These are phyloP conservation scores for Argyra leucocephala DNA, from an alignment of 2,888 invertebrate species.

Conservation along the genomic window DNA sequence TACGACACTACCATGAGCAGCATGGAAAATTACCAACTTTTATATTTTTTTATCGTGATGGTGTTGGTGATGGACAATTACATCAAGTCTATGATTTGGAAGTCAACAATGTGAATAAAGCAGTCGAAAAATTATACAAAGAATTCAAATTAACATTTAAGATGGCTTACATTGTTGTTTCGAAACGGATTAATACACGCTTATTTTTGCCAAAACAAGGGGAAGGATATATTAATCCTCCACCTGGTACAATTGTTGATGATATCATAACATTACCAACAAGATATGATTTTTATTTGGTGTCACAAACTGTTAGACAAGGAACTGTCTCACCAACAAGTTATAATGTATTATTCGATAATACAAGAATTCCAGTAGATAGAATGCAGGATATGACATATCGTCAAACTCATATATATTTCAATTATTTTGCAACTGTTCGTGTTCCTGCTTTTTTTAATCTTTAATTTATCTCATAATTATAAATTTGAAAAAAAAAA, in stretches of 20 bases:
- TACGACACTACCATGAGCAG: constrained; percentile 31
- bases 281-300: constrained; percentile 80
- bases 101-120: constrained; percentile 51
- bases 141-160: constrained; percentile 40
- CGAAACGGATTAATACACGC: constrained; percentile 80
- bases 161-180: constrained; percentile 73
- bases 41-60: constrained; percentile 81
- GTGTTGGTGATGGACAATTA: constrained; percentile 88
- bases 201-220: constrained; percentile 48
- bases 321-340: constrained; percentile 87
- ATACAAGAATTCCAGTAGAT: constrained; percentile 58
- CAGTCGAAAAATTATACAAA: constrained; percentile 49
- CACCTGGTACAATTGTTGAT: constrained; percentile 81
- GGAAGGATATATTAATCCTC: too few relatives aligned
- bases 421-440: constrained; percentile 76
- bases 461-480: too few relatives aligned
- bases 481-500: too few relatives aligned
- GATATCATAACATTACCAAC: constrained; percentile 72
- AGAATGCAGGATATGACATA: constrained; percentile 75
- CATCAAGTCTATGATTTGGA: constrained; percentile 68
- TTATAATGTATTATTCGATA: constrained; percentile 77
- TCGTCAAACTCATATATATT: constrained; percentile 83
- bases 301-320: constrained; percentile 75
- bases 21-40: constrained; percentile 52
- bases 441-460: constrained; percentile 90